phyloP scores from a whole-genome alignment of 2,113 vertebrate species.

The Mirounga angustirostris region DNA sequence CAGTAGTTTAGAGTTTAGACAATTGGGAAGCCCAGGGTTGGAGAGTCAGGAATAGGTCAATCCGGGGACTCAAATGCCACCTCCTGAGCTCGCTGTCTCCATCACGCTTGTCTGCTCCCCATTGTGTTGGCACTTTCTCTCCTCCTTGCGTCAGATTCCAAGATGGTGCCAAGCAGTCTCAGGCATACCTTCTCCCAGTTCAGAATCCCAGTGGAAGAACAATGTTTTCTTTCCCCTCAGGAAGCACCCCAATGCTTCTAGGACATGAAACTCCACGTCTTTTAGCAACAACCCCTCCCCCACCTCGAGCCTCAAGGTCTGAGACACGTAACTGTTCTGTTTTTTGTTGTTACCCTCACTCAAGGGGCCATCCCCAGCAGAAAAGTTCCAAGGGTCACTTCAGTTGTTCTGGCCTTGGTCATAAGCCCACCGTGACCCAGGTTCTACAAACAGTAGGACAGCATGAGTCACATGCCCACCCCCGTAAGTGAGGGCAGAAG shows the following conservation, averaged over 20 bases:
- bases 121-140: background rate
- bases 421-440: background rate
- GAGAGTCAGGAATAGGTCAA: background rate
- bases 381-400: background rate
- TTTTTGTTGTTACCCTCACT: background rate
- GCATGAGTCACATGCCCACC: too few species aligned
- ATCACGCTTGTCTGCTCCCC: background rate
- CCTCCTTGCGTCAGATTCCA: background rate
- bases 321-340: background rate
- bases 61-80: background rate
- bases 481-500: background rate
- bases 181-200: background rate
- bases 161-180: background rate
- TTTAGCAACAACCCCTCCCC: background rate
- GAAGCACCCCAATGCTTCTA: background rate
- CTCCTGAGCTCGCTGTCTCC: background rate
- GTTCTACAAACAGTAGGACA: background rate
- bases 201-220: background rate
- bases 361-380: background rate
- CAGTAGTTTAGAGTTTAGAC: background rate
- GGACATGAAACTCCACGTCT: background rate
- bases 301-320: background rate
- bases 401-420: background rate
- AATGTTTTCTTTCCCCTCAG: background rate
- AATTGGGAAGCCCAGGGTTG: background rate